These are phyloP conservation scores for Lithosia quadra DNA, from an alignment of 2,888 invertebrate genomes.

Conservation along the genomic window DNA sequence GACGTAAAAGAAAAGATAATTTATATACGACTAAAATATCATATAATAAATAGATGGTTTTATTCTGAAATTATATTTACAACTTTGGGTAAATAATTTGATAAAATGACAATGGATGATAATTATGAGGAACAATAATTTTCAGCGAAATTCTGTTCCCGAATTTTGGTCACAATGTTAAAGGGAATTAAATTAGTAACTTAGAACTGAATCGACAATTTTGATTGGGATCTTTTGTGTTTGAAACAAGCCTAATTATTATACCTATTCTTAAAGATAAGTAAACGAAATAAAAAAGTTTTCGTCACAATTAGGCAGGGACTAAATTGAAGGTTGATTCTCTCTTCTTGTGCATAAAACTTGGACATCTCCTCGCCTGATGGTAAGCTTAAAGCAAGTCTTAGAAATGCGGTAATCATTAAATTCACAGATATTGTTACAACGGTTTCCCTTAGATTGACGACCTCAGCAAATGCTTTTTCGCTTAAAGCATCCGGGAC, in stretches of 20 bases:
- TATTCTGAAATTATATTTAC: neutral
- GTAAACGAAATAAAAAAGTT: conserved; percentile 30
- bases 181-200: conserved; percentile 11
- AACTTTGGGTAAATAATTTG: neutral
- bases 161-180: conserved; percentile 15
- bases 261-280: conserved; percentile 10
- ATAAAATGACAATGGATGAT: conserved; percentile 5
- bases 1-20: no score
- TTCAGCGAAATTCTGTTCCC: neutral
- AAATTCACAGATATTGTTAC: no score
- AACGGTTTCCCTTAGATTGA: no score
- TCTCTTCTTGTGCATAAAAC: no score
- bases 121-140: conserved; percentile 7
- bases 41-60: no score
- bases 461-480: no score
- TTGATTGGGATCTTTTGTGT: conserved; percentile 27
- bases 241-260: conserved; percentile 11
- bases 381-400: no score
- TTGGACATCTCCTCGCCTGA: no score
- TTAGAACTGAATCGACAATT: conserved; percentile 20
- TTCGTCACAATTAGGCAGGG: neutral
- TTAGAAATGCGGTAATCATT: no score
- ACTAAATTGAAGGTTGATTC: neutral
- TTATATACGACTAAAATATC: no score
- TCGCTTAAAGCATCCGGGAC: no score